Base-by-base conservation (phyloP, 2,797 vertebrate species). In the Sitta carolinensis region DNA sequence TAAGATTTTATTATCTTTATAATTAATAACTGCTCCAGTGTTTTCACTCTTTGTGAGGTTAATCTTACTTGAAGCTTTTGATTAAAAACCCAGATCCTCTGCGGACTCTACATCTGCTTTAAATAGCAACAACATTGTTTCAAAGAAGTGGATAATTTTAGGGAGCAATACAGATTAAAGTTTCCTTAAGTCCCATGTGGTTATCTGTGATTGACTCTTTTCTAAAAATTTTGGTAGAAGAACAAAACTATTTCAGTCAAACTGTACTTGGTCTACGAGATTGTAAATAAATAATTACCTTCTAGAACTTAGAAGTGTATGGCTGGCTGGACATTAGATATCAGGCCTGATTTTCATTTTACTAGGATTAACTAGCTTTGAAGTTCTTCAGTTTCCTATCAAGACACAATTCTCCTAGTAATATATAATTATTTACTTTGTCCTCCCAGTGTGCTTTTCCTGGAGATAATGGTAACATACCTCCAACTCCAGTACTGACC, bases 41-140 rank as follows among this genome's bases (percentile, higher is more conserved):
- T 59, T 95, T 95, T 93, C 58, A 66, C 32, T 89, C 0, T 77
- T 93, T 81, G 32, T 30, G 51, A 92, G 29, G 72, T 25, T 88
- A 81, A 84, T 84, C 14, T 88, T 64, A 54, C 36, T 73, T 69
- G 26, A 51, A 92, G 12, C 17, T 76, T 95, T 92, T 83, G 54
- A 81, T 93, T 91, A 88, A 95, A 94, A 89, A 32, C 23, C 32
- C 48, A 73, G 29, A 84, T 87, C 34, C 11, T 69, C 36, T 11
- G 32, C 25, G 11, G 29, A 55, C 17, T 77, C 29, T 74, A 62
- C 57, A 91, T 85, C 54, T 96, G 82, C 93, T 96, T 95, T 69
- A 89, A 91, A 92, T 89, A 91, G 26, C 3, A 10, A 75, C 10
- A 81, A 2, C 11, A 26, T 40, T 89, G 63, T 86, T 93, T 78